phyloP scores from a whole-genome alignment of 2,113 vertebrate genomes.

The Coryphaenoides rupestris region DNA sequence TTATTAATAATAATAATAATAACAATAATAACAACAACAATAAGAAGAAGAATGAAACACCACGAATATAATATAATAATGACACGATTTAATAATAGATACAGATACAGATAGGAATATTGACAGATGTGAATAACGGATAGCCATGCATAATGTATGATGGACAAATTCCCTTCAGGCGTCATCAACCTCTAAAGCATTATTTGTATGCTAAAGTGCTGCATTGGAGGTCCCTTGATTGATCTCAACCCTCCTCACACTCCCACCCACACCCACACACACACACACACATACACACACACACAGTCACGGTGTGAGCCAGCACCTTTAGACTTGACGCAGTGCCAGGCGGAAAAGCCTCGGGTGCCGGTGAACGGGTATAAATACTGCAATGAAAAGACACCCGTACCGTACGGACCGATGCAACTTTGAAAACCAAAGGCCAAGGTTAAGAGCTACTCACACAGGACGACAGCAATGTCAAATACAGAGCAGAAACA shows the following conservation, averaged over 20 bases:
- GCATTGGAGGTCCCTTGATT: constrained; percentile 52
- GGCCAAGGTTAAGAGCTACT: too few relatives aligned
- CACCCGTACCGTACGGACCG: too few relatives aligned
- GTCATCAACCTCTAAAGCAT: constrained; percentile 50
- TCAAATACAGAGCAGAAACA: too few relatives aligned
- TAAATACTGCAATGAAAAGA: neutral
- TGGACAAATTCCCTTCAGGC: constrained; percentile 54
- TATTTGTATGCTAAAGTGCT: constrained; percentile 55
- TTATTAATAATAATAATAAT: too few relatives aligned
- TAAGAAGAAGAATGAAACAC: neutral
- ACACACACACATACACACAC: constrained; percentile 50
- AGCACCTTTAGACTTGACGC: constrained; percentile 41
- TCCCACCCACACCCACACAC: too few relatives aligned
- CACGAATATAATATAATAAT: too few relatives aligned
- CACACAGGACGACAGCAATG: too few relatives aligned
- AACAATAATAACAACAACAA: neutral
- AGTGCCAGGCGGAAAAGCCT: constrained; percentile 34
- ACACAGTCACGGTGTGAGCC: constrained; percentile 52
- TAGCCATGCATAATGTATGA: constrained; percentile 51
- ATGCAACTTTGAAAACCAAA: too few relatives aligned
- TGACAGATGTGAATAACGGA: neutral
- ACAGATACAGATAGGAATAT: too few relatives aligned
- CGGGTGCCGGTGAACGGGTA: constrained; percentile 13
- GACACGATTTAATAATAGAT: too few relatives aligned
- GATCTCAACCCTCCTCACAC: constrained; percentile 41